Conservation (phyloP, 2,797 vertebrate species). For the Pseudocheirus occidentalis region DNA sequence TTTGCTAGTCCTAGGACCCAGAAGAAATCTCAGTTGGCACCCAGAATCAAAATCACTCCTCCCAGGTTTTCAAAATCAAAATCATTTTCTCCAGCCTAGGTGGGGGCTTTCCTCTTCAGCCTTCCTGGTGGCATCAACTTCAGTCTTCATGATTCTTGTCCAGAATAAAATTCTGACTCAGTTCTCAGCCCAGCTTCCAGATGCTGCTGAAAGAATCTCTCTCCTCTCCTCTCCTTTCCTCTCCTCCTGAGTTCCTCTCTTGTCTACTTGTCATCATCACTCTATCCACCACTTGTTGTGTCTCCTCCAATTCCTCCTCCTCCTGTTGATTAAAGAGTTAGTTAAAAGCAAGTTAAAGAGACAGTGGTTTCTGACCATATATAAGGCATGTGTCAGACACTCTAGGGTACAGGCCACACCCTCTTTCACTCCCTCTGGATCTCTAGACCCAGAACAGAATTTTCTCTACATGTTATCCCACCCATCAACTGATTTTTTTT, state of each 20-base stretch:
- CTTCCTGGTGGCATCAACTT: too few relatives aligned
- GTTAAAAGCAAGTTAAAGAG: neutral
- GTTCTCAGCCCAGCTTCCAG: too few relatives aligned
- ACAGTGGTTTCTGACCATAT: neutral
- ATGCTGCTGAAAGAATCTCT: too few relatives aligned
- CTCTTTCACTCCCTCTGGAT: neutral
- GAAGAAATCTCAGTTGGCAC: too few relatives aligned
- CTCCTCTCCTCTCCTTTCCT: too few relatives aligned
- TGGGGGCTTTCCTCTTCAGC: too few relatives aligned
- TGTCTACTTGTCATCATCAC: neutral
- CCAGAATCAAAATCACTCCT: too few relatives aligned
- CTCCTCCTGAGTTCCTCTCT: neutral
- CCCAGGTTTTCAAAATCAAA: too few relatives aligned
- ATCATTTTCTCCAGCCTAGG: too few relatives aligned
- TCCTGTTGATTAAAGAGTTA: neutral
- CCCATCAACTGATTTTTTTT: neutral
- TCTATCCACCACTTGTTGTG: neutral
- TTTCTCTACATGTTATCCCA: neutral
- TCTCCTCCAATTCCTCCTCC: neutral
- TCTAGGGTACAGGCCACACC: neutral
- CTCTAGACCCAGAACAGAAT: neutral
- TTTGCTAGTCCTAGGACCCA: too few relatives aligned
- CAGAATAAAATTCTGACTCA: too few relatives aligned
- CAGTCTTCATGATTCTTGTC: too few relatives aligned
- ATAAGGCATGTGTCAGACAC: neutral